phyloP scores from a whole-genome alignment of 2,797 vertebrate species.

The Sebastes melanostomus region DNA sequence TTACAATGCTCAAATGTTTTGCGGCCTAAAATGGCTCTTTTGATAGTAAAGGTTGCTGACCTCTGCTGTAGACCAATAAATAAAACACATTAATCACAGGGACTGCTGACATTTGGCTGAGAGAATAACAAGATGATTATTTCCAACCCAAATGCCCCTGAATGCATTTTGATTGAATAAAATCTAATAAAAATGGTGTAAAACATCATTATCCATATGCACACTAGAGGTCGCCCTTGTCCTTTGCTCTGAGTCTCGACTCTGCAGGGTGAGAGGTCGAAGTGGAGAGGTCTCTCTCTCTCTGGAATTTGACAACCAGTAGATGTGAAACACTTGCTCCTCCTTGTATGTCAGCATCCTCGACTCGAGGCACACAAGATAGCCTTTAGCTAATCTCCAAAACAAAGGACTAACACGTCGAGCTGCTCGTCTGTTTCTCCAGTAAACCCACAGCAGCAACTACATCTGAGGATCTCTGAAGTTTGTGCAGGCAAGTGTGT shows the following conservation, averaged over 20 bases:
- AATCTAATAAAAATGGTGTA: neutral
- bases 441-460: neutral
- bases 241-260: too few relatives aligned
- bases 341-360: constrained; percentile 2
- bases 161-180: neutral
- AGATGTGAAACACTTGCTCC: neutral
- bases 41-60: too few relatives aligned
- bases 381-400: neutral
- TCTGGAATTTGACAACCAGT: constrained; percentile 49
- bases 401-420: neutral
- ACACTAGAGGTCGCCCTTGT: constrained; percentile 49
- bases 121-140: neutral
- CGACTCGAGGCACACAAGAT: neutral
- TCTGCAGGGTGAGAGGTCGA: constrained; percentile 55
- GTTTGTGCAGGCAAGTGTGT: constrained; percentile 57
- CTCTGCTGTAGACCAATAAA: neutral
- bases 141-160: neutral
- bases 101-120: neutral
- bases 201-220: neutral
- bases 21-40: too few relatives aligned
- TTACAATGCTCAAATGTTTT: too few relatives aligned
- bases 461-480: constrained; percentile 6
- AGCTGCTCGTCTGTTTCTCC: neutral
- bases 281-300: constrained; percentile 57
- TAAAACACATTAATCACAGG: neutral